Base-by-base conservation (phyloP, 2,888 invertebrate species). In the Euclidia mi region DNA sequence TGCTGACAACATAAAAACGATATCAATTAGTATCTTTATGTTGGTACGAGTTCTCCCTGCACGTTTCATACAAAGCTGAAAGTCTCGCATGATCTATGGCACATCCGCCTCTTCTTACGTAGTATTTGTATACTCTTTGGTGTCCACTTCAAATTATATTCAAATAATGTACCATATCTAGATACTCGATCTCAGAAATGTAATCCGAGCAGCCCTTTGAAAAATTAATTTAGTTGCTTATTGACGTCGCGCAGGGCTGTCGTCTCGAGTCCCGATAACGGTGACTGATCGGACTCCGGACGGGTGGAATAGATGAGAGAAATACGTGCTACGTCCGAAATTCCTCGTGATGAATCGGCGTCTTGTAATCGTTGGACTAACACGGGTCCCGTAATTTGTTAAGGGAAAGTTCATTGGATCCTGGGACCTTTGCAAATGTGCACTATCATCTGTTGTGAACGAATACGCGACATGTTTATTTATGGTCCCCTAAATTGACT, bases 351-450 rank as follows among this genome's bases (percentile, higher is more conserved):
- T 91, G 89, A 90, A 93, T 92, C 89, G 89, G 75, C 85, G 83
- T 82, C 90, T 91, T 92, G 92, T 92, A 92, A 92, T 93, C 91
- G 91, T 78, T 84, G 84, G 83, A 88, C 89, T 91, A 88, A 91
- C 91, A 91, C 87, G 86, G 85, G 84, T 85, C 84, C 80, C 71
- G 85, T 89, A 85, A 92, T 89, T 91, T 92, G 91, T 89, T 89
- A 81, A 69, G 66, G 70, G 78, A 76, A 78, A 81, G 82, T 85
- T 84, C 79, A 77, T 74, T 66, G 66, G 63, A 57, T 65, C 52
- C 49, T 77, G 78, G 81, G 79, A 75, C 80, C 80, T 67, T n/a
- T 81, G 79, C 85, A 85, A 84, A 88, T 88, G 84, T 87, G 89
- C 88, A 86, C 82, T 77, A 80, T 89, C 87, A 89, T 89, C 82